These are phyloP conservation scores for Crenuchus spilurus DNA, from an alignment of 2,797 vertebrate species.

Conservation along the genomic window DNA sequence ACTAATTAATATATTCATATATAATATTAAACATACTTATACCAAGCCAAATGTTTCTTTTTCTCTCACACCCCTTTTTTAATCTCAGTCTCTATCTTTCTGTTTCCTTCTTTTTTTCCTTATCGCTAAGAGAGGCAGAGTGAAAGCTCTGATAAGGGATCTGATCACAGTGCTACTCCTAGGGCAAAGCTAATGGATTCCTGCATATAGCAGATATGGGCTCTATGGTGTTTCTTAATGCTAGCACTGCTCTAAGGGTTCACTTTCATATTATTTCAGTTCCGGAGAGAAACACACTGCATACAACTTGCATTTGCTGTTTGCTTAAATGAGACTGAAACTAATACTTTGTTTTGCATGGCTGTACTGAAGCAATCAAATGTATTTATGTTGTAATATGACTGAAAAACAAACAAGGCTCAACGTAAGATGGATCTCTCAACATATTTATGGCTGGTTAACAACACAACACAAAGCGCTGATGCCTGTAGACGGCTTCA, in stretches of 20 bases:
- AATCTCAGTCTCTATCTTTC: background rate
- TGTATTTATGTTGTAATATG: background rate
- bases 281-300: background rate
- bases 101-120: background rate
- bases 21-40: no score
- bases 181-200: conserved; percentile 18
- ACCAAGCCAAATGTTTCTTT: background rate
- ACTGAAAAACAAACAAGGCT: background rate
- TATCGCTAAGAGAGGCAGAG: background rate
- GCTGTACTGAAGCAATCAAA: background rate
- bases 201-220: conserved; percentile 6
- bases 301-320: background rate
- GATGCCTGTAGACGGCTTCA: background rate
- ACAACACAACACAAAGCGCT: background rate
- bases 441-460: background rate
- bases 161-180: background rate
- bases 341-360: background rate
- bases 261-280: background rate
- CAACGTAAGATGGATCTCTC: background rate
- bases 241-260: background rate
- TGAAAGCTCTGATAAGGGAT: conserved; percentile 6
- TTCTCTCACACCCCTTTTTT: background rate
- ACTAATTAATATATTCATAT: no score
- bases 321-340: conserved; percentile 2
- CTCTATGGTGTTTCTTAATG: background rate